Evolutionary conservation across 2,797 vertebrate species (phyloP).

Genomic region (Leptoclinus maculatus): DNA sequence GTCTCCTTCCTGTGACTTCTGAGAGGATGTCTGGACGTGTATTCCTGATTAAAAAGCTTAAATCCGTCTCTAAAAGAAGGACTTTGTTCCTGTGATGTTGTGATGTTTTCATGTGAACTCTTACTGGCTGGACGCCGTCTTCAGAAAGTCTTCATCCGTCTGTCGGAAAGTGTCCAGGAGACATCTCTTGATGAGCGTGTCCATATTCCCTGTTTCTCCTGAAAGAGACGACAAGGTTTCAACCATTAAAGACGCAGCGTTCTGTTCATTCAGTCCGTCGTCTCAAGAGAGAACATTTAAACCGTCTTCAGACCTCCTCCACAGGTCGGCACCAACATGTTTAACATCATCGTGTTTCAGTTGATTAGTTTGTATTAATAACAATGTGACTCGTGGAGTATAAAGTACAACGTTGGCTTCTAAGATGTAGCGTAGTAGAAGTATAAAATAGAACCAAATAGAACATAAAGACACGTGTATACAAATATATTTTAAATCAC

Average conservation of each 20-base stretch:
- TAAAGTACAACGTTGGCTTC: neutral
- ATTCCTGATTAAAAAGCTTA: neutral
- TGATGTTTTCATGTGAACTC: slow-evolving; percentile 43
- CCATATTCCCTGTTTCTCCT: slow-evolving; percentile 90
- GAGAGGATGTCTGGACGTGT: neutral
- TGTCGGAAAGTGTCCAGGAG: slow-evolving; percentile 93
- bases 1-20: too few relatives aligned
- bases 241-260: neutral
- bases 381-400: too few relatives aligned
- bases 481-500: too few relatives aligned
- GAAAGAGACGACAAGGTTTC: slow-evolving; percentile 12
- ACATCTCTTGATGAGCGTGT: slow-evolving; percentile 93
- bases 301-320: too few relatives aligned
- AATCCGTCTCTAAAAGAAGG: too few relatives aligned
- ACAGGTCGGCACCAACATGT: too few relatives aligned
- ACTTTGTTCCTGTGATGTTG: too few relatives aligned
- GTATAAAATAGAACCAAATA: too few relatives aligned
- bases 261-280: neutral
- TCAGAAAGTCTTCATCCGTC: slow-evolving; percentile 96
- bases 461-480: too few relatives aligned
- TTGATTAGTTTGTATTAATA: neutral
- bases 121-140: slow-evolving; percentile 96
- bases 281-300: too few relatives aligned
- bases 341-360: too few relatives aligned
- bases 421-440: neutral